Conservation (phyloP, 2,797 vertebrate genomes). For the Emys orbicularis region DNA sequence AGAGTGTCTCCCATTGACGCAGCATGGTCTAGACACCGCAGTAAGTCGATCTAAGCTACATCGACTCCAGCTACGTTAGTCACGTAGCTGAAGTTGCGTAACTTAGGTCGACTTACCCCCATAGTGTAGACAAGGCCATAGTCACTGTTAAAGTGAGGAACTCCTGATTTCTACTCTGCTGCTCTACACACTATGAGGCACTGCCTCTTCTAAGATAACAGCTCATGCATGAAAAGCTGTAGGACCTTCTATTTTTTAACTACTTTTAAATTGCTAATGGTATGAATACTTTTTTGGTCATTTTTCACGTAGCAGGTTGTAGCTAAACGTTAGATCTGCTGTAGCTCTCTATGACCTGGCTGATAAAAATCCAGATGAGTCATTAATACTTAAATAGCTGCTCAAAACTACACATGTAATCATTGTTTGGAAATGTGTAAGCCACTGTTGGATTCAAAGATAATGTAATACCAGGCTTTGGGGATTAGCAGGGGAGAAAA, state of each 20-base stretch:
- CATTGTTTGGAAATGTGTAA: conserved; percentile 32
- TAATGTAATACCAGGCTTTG: not conserved
- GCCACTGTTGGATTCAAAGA: not conserved
- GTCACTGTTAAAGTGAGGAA: not conserved
- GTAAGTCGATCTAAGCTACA: too few relatives aligned
- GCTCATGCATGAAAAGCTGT: not conserved
- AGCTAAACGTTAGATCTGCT: not conserved
- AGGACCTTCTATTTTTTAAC: not conserved
- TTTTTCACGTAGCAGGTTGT: not conserved
- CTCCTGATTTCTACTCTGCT: not conserved
- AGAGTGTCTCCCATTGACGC: too few relatives aligned
- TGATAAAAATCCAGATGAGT: not conserved
- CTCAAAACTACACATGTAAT: not conserved
- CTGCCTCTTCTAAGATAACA: not conserved
- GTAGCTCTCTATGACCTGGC: not conserved
- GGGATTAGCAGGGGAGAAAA: not conserved
- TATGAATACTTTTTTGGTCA: not conserved
- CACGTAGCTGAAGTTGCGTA: too few relatives aligned
- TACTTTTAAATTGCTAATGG: not conserved
- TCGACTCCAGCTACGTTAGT: too few relatives aligned
- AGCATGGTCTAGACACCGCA: too few relatives aligned
- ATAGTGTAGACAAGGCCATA: too few relatives aligned
- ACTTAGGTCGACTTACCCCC: too few relatives aligned
- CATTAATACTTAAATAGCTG: conserved; percentile 33
- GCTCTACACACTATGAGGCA: not conserved